Conservation (phyloP, 2,113 vertebrate species). For the Hypanus sabinus region DNA sequence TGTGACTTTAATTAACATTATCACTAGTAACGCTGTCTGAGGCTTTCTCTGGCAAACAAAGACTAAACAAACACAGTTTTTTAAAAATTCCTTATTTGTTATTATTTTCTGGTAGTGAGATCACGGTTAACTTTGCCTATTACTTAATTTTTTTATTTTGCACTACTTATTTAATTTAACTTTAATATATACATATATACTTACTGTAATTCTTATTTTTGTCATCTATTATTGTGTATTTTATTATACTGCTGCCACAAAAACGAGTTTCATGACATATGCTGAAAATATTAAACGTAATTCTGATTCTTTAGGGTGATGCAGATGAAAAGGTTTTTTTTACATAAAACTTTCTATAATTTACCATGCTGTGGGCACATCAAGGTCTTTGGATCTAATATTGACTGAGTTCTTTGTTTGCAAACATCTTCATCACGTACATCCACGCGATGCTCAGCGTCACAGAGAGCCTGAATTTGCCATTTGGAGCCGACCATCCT, state of each 20-base stretch:
- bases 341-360: not conserved
- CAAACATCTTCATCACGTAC: not conserved
- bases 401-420: too few relatives aligned
- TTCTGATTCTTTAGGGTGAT: not conserved
- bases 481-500: not conserved
- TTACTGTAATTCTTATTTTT: too few relatives aligned
- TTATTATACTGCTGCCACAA: too few relatives aligned
- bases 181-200: too few relatives aligned
- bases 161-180: too few relatives aligned
- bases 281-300: too few relatives aligned
- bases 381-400: not conserved
- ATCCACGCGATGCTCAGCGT: not conserved
- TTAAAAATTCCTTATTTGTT: not conserved
- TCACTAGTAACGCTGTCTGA: not conserved
- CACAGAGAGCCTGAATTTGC: not conserved
- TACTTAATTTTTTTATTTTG: not conserved
- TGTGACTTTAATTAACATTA: not conserved
- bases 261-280: too few relatives aligned
- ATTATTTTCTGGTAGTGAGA: not conserved
- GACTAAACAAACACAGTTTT: slow-evolving; percentile 9
- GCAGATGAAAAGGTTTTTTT: not conserved
- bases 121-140: not conserved
- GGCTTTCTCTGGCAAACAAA: not conserved
- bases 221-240: too few relatives aligned
- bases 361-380: not conserved